These are phyloP conservation scores for Octodon degus DNA, from an alignment of 2,113 vertebrate species.

Conservation along the genomic window DNA sequence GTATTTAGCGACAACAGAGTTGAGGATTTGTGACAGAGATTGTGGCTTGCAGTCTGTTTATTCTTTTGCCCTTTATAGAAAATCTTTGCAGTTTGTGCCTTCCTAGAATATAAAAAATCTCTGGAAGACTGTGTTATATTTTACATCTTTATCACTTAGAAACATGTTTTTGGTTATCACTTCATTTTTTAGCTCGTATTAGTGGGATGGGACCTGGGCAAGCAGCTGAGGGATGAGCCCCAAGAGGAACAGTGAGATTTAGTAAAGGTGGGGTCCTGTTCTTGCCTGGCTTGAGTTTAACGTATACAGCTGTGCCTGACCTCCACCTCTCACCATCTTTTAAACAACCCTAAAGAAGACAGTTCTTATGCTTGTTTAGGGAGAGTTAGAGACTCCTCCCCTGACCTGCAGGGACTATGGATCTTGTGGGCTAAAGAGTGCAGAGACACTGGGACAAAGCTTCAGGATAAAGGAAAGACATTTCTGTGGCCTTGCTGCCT, in stretches of 20 bases:
- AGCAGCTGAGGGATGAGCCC: not conserved
- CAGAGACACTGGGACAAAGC: not conserved
- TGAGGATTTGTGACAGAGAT: not conserved
- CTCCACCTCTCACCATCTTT: not conserved
- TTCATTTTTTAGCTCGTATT: not conserved
- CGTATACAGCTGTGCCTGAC: not conserved
- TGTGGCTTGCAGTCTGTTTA: not conserved
- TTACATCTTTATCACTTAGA: not conserved
- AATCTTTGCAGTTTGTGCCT: not conserved
- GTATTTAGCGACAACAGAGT: not conserved
- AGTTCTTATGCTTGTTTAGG: not conserved
- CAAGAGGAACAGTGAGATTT: not conserved
- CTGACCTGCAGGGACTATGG: not conserved
- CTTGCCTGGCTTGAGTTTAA: not conserved
- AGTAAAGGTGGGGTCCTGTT: not conserved
- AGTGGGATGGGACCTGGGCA: not conserved
- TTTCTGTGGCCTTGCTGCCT: accelerated
- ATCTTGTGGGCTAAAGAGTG: not conserved
- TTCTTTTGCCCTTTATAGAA: not conserved
- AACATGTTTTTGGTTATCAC: not conserved
- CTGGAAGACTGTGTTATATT: not conserved
- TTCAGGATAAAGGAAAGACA: not conserved
- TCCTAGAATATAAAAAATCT: not conserved
- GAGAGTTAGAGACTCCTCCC: not conserved
- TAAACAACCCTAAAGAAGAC: not conserved